Conservation (phyloP, 2,113 vertebrate species). For the Paedocypris sp. region DNA sequence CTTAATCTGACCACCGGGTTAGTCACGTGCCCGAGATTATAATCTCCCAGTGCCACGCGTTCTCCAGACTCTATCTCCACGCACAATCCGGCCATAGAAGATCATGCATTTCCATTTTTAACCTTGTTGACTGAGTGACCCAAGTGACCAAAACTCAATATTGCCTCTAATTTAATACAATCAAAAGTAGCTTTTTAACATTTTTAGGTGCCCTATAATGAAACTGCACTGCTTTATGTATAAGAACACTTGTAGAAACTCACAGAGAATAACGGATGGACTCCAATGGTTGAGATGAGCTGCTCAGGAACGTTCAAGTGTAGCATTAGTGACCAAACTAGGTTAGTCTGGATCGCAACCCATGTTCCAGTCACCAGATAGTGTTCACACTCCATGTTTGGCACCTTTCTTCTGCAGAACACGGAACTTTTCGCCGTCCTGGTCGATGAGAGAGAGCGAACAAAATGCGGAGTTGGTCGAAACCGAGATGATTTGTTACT, state of each 20-base stretch:
- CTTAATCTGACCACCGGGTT: slow-evolving; percentile 48
- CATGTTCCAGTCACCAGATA: slow-evolving; percentile 37
- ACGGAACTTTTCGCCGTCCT: slow-evolving; percentile 46
- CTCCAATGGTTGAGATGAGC: slow-evolving; percentile 46
- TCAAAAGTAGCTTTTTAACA: slow-evolving; percentile 20
- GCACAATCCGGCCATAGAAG: slow-evolving; percentile 20
- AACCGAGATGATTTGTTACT: not conserved
- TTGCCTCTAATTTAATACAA: slow-evolving; percentile 27
- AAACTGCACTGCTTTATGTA: slow-evolving; percentile 22
- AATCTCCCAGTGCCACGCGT: slow-evolving; percentile 25
- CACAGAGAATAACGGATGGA: slow-evolving; percentile 25
- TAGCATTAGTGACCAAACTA: slow-evolving; percentile 51
- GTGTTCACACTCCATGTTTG: slow-evolving; percentile 7
- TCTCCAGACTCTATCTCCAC: slow-evolving; percentile 22
- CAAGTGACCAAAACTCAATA: slow-evolving; percentile 36
- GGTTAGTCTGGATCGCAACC: slow-evolving; percentile 36
- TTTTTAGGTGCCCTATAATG: slow-evolving; percentile 35
- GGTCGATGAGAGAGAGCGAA: not conserved
- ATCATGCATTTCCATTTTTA: slow-evolving; percentile 33
- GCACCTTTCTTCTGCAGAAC: slow-evolving; percentile 41
- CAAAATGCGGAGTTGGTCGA: not conserved
- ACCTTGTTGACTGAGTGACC: slow-evolving; percentile 27
- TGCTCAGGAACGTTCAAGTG: slow-evolving; percentile 60
- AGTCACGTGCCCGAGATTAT: slow-evolving; percentile 18
- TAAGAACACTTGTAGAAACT: slow-evolving; percentile 27